Percentiles rank a stretch among this genome's conserved stretches.
Conservation (phyloP, 2,113 vertebrate species). For the Lepisosteus oculatus region DNA sequence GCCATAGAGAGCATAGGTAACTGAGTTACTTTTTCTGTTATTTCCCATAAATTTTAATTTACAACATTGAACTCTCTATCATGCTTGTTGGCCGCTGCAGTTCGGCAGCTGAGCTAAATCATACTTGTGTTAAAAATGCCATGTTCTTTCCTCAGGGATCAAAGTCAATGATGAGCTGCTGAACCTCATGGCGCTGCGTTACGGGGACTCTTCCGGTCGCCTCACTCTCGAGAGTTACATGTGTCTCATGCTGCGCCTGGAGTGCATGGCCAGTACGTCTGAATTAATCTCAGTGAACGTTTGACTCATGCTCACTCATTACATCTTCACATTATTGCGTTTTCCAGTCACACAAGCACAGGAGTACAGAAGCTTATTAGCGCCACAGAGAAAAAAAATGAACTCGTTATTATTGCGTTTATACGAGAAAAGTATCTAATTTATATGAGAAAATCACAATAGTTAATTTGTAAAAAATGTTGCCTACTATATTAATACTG, state of each 20-base stretch:
- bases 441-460: too few species aligned
- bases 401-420: too few species aligned
- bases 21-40: neutral
- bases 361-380: too few species aligned
- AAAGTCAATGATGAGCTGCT: slow-evolving; percentile 48
- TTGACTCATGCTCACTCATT: too few species aligned
- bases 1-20: slow-evolving; percentile 48
- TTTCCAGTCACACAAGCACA: too few species aligned
- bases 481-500: too few species aligned
- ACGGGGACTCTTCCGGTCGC: slow-evolving; percentile 39
- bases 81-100: slow-evolving; percentile 8
- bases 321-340: too few species aligned
- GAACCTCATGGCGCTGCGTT: slow-evolving; percentile 55
- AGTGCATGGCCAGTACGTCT: slow-evolving; percentile 57
- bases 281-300: neutral
- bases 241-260: slow-evolving; percentile 52
- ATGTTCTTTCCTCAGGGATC: slow-evolving; percentile 33
- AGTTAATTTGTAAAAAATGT: too few species aligned
- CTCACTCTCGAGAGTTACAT: slow-evolving; percentile 62
- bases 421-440: too few species aligned
- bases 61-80: neutral
- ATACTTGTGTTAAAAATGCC: neutral
- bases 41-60: neutral
- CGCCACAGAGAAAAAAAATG: too few species aligned
- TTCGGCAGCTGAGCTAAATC: neutral